Evolutionary conservation across 2,888 invertebrate genomes (phyloP), one percentile per base, ranked within the genome.

Genomic region (Listrodromus nycthemerus): DNA sequence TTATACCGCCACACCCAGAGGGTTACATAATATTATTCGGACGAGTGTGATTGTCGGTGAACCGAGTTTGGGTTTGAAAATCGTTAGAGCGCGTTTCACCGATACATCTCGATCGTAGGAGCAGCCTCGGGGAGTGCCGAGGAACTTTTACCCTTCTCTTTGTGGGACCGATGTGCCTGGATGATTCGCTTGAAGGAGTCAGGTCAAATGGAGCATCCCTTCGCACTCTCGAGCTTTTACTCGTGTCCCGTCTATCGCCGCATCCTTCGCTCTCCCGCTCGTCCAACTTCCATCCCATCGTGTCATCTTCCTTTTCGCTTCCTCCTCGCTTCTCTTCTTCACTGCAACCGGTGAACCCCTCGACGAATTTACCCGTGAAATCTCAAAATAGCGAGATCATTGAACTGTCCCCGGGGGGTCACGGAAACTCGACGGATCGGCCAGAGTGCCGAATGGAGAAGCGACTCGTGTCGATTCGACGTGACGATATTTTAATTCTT

Each of bases 161-260:
- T 65, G 75, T 30, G 70, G 33, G 63, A 65, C 73, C 45, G 37
- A 41, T 66, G 55, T 73, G 83, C 67, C 67, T 73, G 83, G 55
- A 69, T 77, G 83, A 77, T 74, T 77, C 77, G 27, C 77, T 83
- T 58, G 67, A 69, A 77, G 77, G 76, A 80, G 77, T 83, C 37
- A 48, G 67, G 69, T 77, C 77, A 83, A 83, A 83, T 80, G 77
- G 83, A 74, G 73, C 83, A 77, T 80, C 69, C 33, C 52, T 83
- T 65, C 41, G 74, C 73, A 52, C 83, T 77, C 80, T 45, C 41
- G 21, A 52, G 66, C 55, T 27, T 76, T 65, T 50, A 37, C 37
- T 55, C 61, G n/a, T 67, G 16, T 71, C 41, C 27, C 58, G 16
- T 50, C 50, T 27, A 48, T 58, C 27, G 58, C 65, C 24, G 58